Percentiles rank a stretch among this genome's conserved stretches.
Evolutionary conservation across 2,113 vertebrate species (phyloP).

Genomic region (Psephotus haematonotus): DNA sequence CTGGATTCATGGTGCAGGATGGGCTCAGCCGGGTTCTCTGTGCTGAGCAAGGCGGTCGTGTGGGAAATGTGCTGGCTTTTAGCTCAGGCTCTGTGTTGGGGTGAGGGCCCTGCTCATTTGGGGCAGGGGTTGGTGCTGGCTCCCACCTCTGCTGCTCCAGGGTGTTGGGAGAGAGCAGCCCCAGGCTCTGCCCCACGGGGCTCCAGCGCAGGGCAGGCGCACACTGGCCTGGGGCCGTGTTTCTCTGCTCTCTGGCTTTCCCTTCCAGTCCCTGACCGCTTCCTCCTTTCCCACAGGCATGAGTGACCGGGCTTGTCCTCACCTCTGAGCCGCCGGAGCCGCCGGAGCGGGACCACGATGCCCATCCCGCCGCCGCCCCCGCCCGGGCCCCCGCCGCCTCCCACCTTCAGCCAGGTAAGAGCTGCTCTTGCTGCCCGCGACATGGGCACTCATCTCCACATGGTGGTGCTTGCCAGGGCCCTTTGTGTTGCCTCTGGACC

Average conservation of each 20-base stretch:
- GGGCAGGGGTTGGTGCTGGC: neutral
- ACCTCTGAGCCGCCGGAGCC: constrained; percentile 52
- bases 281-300: constrained; percentile 67
- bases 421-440: neutral
- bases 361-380: constrained; percentile 90
- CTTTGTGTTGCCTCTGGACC: too few species aligned
- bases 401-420: constrained; percentile 81
- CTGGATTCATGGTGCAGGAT: neutral
- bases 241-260: neutral
- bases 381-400: constrained; percentile 89
- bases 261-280: neutral
- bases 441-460: neutral
- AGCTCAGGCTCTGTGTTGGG: neutral
- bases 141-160: neutral
- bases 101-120: neutral
- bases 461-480: neutral
- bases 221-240: neutral
- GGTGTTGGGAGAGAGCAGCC: neutral
- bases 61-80: neutral
- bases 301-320: constrained; percentile 70
- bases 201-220: neutral
- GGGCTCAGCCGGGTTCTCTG: neutral
- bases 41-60: fast-evolving
- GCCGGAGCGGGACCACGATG: constrained; percentile 80
- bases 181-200: fast-evolving